A percentile compares a stretch with the other conserved stretches of the same genome.
Evolutionary conservation across 2,113 vertebrate species (phyloP).

Genomic region (Zosterops lateralis): DNA sequence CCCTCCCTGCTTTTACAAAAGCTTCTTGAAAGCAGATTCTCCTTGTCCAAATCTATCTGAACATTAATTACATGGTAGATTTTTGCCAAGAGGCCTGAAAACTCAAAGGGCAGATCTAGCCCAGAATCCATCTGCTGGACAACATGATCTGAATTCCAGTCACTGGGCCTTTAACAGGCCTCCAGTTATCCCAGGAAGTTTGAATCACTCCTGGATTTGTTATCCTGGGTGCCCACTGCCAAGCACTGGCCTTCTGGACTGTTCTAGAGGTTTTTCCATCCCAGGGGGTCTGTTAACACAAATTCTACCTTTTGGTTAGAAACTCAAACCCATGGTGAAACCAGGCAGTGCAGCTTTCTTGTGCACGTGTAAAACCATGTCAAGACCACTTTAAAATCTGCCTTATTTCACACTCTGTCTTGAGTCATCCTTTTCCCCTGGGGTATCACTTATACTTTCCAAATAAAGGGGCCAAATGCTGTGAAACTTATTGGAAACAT

Average conservation of each 20-base stretch:
- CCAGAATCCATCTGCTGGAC: not conserved
- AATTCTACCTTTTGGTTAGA: not conserved
- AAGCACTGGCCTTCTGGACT: not conserved
- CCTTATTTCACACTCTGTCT: not conserved
- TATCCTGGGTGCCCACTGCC: not conserved
- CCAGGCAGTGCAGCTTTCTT: not conserved
- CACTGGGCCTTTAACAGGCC: not conserved
- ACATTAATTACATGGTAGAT: not conserved
- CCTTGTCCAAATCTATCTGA: not conserved
- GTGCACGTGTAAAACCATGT: not conserved
- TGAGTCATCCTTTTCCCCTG: not conserved
- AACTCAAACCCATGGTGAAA: not conserved
- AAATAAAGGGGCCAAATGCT: slow-evolving; percentile 23
- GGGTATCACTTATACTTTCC: slow-evolving; percentile 12
- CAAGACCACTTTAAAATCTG: not conserved
- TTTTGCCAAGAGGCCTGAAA: not conserved
- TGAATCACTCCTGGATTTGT: not conserved
- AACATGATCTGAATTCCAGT: not conserved
- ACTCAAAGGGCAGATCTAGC: not conserved
- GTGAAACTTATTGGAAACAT: slow-evolving; percentile 20
- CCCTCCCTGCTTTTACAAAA: not conserved
- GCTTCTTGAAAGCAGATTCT: not conserved
- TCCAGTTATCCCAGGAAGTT: not conserved
- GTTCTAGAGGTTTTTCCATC: not conserved
- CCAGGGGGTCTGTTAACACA: not conserved